Percentiles rank a stretch among this genome's conserved stretches.
These are phyloP conservation scores for Cinclus cinclus DNA, from an alignment of 2,113 vertebrate genomes.

Conservation along the genomic window DNA sequence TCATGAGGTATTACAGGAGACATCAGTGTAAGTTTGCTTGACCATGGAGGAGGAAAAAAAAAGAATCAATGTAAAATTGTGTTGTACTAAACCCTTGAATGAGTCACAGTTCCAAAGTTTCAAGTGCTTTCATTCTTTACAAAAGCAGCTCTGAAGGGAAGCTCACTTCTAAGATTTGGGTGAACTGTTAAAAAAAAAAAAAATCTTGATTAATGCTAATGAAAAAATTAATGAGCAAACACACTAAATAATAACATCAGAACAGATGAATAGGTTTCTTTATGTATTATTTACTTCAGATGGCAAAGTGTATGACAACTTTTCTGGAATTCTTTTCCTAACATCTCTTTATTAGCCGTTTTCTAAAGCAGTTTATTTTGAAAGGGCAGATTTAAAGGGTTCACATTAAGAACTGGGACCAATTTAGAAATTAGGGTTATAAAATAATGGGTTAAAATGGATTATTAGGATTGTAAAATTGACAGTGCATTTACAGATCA, in stretches of 20 bases:
- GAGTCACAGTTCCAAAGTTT: constrained; percentile 30
- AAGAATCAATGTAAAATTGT: background rate
- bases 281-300: background rate
- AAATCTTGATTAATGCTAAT: background rate
- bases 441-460: background rate
- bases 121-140: constrained; percentile 52
- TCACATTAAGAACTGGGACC: background rate
- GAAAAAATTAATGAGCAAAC: background rate
- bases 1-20: background rate
- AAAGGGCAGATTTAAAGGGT: background rate
- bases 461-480: background rate
- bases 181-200: background rate
- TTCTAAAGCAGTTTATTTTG: background rate
- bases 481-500: background rate
- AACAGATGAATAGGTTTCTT: background rate
- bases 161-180: background rate
- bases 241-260: background rate
- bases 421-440: background rate
- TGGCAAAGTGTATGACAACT: background rate
- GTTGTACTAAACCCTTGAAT: constrained; percentile 4
- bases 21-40: background rate
- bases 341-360: background rate
- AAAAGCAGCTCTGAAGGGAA: background rate
- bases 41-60: background rate
- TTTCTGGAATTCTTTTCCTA: background rate